Evolutionary conservation across 2,797 vertebrate species (phyloP).

Genomic region (Enteromius anoplus): DNA sequence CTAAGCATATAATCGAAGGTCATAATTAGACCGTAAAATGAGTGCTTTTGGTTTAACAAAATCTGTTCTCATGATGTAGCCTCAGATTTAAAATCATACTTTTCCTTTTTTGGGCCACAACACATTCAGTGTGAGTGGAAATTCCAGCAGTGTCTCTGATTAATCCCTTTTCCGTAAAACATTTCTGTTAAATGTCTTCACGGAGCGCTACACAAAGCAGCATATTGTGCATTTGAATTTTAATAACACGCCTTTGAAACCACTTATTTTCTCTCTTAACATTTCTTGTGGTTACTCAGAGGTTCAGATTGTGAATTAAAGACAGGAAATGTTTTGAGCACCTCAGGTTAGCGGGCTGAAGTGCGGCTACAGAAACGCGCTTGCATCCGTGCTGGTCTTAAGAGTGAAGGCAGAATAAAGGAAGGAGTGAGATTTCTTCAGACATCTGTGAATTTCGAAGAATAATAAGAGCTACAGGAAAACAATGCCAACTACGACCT

Average conservation of each 20-base stretch:
- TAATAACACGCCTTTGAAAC: constrained; percentile 40
- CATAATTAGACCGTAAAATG: background rate
- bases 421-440: constrained; percentile 56
- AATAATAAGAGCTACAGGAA: constrained; percentile 54
- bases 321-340: constrained; percentile 73
- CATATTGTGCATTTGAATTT: constrained; percentile 26
- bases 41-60: background rate
- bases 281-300: constrained; percentile 64
- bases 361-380: background rate
- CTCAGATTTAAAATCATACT: background rate
- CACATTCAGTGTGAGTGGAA: constrained; percentile 8
- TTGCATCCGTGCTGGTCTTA: constrained; percentile 20
- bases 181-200: constrained; percentile 22
- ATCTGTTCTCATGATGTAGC: background rate
- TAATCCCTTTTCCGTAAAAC: constrained; percentile 12
- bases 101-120: background rate
- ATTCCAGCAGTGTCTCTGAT: constrained; percentile 7
- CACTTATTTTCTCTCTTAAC: constrained; percentile 53
- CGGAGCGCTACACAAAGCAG: constrained; percentile 15
- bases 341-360: constrained; percentile 64
- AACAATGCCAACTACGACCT: constrained; percentile 49
- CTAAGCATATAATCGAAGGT: background rate
- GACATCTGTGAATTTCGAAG: constrained; percentile 62
- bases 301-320: constrained; percentile 73
- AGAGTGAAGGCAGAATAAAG: constrained; percentile 52